Percentiles rank a stretch among this genome's conserved stretches.
Conservation (phyloP, 2,888 invertebrate genomes). For the Neocrepidodera transversa region DNA sequence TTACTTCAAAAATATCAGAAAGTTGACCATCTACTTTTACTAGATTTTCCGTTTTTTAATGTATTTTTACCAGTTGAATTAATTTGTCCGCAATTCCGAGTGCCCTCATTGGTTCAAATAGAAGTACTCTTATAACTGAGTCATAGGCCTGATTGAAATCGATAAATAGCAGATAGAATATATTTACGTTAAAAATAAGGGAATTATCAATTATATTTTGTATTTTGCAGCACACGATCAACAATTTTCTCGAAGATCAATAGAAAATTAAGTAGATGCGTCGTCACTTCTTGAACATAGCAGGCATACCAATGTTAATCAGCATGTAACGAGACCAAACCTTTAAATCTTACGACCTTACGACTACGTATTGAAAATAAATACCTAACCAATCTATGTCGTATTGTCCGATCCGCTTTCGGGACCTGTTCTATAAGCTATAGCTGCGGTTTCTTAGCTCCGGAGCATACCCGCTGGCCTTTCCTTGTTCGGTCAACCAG, state of each 20-base stretch:
- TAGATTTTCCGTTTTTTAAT: too few species aligned
- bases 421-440: conserved; percentile 21
- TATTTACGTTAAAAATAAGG: too few species aligned
- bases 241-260: not conserved
- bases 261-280: conserved; percentile 10
- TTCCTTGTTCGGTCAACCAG: conserved; percentile 19
- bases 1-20: too few species aligned
- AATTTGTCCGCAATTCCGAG: too few species aligned
- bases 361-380: conserved; percentile 31
- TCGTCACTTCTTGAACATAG: conserved; percentile 25
- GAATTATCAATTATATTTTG: too few species aligned
- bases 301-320: conserved; percentile 38
- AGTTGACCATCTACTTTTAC: too few species aligned
- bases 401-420: conserved; percentile 41
- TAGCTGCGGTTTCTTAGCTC: conserved; percentile 8
- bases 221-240: too few species aligned
- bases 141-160: too few species aligned
- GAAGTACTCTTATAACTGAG: too few species aligned
- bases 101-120: too few species aligned
- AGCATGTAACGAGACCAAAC: conserved; percentile 38
- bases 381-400: conserved; percentile 39
- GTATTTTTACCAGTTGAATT: too few species aligned
- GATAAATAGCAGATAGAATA: too few species aligned
- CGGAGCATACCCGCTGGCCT: conserved; percentile 24
- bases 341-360: conserved; percentile 23